phyloP scores from a whole-genome alignment of 2,888 invertebrate species.

The Cylindroiulus punctatus region DNA sequence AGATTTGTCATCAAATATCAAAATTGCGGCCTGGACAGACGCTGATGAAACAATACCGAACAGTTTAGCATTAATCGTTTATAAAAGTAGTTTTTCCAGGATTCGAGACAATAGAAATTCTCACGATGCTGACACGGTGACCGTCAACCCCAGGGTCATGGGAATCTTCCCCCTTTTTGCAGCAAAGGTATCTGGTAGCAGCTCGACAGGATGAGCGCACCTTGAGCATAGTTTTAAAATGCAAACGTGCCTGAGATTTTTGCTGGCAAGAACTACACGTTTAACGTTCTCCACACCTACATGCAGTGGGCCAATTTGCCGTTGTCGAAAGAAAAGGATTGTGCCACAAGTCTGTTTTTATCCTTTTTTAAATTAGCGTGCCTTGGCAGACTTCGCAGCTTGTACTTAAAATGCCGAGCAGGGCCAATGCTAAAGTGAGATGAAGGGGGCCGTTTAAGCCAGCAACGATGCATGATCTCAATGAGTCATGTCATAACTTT shows the following conservation, averaged over 20 bases:
- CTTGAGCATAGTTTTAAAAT: not conserved
- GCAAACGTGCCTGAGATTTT: not conserved
- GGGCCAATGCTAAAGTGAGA: slow-evolving; percentile 38
- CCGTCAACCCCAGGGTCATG: slow-evolving; percentile 36
- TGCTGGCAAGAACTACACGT: not conserved
- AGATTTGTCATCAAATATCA: too few relatives aligned
- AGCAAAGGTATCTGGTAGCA: not conserved
- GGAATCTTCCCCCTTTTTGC: not conserved
- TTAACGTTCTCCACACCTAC: not conserved
- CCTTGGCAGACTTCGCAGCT: not conserved
- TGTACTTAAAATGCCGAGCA: slow-evolving; percentile 31
- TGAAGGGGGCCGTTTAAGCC: slow-evolving; percentile 39
- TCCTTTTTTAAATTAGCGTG: not conserved
- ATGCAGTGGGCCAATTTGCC: not conserved
- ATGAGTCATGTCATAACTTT: slow-evolving; percentile 22
- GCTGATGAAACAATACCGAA: not conserved
- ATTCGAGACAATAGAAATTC: slow-evolving; percentile 28
- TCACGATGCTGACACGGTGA: slow-evolving; percentile 13
- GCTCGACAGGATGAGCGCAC: slow-evolving; percentile 17
- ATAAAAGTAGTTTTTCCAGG: not conserved
- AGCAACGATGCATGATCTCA: slow-evolving; percentile 43
- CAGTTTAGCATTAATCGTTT: not conserved
- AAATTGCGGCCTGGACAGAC: too few relatives aligned
- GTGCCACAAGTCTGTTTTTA: not conserved
- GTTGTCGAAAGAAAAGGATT: not conserved